Evolutionary conservation across 2,113 vertebrate genomes (phyloP).

Genomic region (Megaceryle maxima): DNA sequence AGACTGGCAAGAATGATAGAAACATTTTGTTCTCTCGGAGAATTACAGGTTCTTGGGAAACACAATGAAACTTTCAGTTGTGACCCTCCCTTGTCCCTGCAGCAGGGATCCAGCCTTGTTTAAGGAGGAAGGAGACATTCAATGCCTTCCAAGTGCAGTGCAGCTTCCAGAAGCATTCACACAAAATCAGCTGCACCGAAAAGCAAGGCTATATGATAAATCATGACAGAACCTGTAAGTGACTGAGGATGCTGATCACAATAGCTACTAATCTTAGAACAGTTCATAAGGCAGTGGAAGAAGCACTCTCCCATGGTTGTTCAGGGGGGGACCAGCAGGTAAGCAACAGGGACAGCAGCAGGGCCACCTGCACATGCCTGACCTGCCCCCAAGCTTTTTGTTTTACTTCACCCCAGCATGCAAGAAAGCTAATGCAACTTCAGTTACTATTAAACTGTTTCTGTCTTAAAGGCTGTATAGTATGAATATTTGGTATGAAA

Average conservation of each 20-base stretch:
- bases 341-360: not conserved
- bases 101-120: not conserved
- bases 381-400: not conserved
- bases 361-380: not conserved
- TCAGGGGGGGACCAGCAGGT: not conserved
- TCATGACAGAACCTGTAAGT: not conserved
- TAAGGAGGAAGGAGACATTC: not conserved
- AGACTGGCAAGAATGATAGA: not conserved
- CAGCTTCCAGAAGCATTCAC: not conserved
- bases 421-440: not conserved
- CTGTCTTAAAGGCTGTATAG: not conserved
- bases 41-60: not conserved
- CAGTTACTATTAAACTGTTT: not conserved
- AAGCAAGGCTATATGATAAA: not conserved
- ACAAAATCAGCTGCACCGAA: rapidly evolving
- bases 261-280: not conserved
- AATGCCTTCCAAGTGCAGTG: not conserved
- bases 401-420: not conserved
- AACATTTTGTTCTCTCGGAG: not conserved
- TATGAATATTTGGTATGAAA: not conserved
- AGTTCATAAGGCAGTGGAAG: not conserved
- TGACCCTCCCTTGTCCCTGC: not conserved
- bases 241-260: not conserved
- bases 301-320: rapidly evolving
- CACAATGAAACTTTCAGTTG: not conserved